phyloP scores from a whole-genome alignment of 2,797 vertebrate species.

The Schizopygopsis malacanthus region DNA sequence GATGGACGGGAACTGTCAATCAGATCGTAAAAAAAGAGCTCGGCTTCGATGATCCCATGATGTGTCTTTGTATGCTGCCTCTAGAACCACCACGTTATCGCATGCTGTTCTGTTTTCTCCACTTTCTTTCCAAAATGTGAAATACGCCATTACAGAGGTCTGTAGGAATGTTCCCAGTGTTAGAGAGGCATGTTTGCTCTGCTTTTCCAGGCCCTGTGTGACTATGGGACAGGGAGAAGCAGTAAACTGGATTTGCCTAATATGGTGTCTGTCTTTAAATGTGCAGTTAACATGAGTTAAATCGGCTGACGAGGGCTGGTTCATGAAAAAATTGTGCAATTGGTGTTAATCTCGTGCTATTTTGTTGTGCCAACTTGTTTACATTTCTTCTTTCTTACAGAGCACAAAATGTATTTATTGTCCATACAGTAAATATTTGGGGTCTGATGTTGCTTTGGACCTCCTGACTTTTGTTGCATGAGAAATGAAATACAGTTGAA shows the following conservation, averaged over 20 bases:
- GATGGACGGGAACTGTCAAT: conserved; percentile 76
- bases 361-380: background rate
- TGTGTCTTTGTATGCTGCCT: conserved; percentile 52
- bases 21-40: conserved; percentile 59
- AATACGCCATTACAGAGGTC: conserved; percentile 48
- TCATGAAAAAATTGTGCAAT: background rate
- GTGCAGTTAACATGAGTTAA: background rate
- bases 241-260: conserved; percentile 30
- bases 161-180: conserved; percentile 57
- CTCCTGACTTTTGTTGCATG: background rate
- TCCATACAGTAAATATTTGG: background rate
- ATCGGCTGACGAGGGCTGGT: background rate
- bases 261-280: conserved; percentile 30
- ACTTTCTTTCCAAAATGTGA: conserved; percentile 46
- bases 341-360: background rate
- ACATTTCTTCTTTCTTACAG: background rate
- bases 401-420: too few relatives aligned
- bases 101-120: conserved; percentile 31
- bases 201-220: conserved; percentile 43
- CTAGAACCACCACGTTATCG: conserved; percentile 29
- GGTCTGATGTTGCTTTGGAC: background rate
- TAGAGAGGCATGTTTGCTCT: conserved; percentile 31
- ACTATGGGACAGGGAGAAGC: conserved; percentile 36
- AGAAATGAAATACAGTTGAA: background rate
- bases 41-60: conserved; percentile 53